phyloP scores from a whole-genome alignment of 2,888 invertebrate genomes.

The Stenoptilia bipunctidactyla region DNA sequence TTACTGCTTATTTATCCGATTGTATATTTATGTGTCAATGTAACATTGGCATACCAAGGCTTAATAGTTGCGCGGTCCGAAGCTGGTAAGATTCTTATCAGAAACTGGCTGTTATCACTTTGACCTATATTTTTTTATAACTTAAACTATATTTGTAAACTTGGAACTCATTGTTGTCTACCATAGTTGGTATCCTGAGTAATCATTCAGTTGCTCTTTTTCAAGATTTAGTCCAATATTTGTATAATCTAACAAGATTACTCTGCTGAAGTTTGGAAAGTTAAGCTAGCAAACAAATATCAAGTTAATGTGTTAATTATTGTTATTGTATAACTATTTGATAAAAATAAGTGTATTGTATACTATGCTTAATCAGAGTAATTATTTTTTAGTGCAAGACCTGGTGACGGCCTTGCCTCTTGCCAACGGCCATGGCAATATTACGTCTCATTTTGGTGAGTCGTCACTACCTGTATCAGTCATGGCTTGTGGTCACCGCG shows the following conservation, averaged over 20 bases:
- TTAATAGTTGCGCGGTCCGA: constrained; percentile 31
- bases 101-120: constrained; percentile 52
- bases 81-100: constrained; percentile 63
- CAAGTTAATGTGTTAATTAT: no score
- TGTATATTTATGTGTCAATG: constrained; percentile 54
- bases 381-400: constrained; percentile 72
- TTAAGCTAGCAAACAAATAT: no score
- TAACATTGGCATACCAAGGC: constrained; percentile 58
- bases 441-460: constrained; percentile 70
- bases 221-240: no score
- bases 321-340: constrained; percentile 6
- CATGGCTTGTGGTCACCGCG: constrained; percentile 63
- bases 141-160: constrained; percentile 25
- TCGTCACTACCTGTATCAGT: constrained; percentile 52
- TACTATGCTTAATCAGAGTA: constrained; percentile 65
- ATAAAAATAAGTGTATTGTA: constrained; percentile 20
- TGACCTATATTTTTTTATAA: constrained; percentile 44
- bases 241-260: no score
- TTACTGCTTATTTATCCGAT: constrained; percentile 26
- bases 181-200: no score
- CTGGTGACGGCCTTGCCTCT: constrained; percentile 71
- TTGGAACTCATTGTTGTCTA: constrained; percentile 16
- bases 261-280: no score
- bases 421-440: constrained; percentile 70
- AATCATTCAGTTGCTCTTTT: no score